Evolutionary conservation across 2,888 invertebrate species (phyloP).

Genomic region (Pammene fasciana): DNA sequence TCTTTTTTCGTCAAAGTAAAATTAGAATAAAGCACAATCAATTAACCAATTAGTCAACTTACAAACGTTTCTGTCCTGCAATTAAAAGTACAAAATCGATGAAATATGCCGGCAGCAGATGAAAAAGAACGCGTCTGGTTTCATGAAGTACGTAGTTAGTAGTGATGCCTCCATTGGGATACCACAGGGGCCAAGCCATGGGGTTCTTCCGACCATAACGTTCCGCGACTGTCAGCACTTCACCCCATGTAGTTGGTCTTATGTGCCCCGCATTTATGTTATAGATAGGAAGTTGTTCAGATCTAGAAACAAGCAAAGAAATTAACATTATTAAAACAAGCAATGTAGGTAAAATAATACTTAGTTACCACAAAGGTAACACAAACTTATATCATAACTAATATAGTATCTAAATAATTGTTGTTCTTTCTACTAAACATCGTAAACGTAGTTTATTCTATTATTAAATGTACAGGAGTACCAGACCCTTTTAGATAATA

Average conservation of each 20-base stretch:
- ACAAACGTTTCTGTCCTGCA: slow-evolving; percentile 91
- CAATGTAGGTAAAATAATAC: too few relatives aligned
- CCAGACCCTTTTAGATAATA: too few relatives aligned
- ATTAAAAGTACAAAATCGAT: slow-evolving; percentile 90
- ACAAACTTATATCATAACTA: too few relatives aligned
- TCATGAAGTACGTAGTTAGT: slow-evolving; percentile 86
- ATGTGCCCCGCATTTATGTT: slow-evolving; percentile 94
- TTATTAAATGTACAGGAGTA: too few relatives aligned
- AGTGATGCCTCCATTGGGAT: slow-evolving; percentile 90
- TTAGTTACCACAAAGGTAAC: too few relatives aligned
- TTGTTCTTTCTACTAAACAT: too few relatives aligned
- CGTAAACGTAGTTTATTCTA: too few relatives aligned
- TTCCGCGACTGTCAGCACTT: slow-evolving; percentile 88
- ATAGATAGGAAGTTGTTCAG: slow-evolving; percentile 88
- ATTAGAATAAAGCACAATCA: too few relatives aligned
- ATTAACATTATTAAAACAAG: too few relatives aligned
- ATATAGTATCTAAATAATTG: too few relatives aligned
- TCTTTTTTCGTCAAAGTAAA: too few relatives aligned
- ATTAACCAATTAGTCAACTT: slow-evolving; percentile 7
- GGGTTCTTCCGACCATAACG: slow-evolving; percentile 88
- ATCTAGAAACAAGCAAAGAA: too few relatives aligned
- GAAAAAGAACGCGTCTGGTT: slow-evolving; percentile 87
- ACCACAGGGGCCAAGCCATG: slow-evolving; percentile 92
- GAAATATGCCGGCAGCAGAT: slow-evolving; percentile 90
- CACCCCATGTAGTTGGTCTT: slow-evolving; percentile 92